A percentile compares a stretch with the other conserved stretches of the same genome.
Conservation (phyloP, 2,888 invertebrate species). For the Cantharis nigra region DNA sequence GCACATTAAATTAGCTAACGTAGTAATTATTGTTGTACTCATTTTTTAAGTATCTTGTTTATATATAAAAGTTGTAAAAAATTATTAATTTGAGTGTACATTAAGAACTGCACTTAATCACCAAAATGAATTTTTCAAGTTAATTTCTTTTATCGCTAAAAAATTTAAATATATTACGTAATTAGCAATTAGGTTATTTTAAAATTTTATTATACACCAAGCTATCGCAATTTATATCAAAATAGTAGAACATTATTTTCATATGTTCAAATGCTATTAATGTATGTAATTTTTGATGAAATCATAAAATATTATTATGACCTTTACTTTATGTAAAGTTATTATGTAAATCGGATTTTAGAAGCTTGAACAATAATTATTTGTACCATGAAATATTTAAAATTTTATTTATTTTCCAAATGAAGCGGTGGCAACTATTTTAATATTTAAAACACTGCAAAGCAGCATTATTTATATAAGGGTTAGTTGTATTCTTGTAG, state of each 20-base stretch:
- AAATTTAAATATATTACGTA: neutral
- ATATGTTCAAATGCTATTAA: neutral
- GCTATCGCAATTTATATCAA: neutral
- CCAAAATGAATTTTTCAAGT: neutral
- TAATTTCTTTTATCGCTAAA: neutral
- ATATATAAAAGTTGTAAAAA: neutral
- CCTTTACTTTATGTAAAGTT: neutral
- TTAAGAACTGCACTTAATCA: neutral
- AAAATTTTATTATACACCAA: neutral
- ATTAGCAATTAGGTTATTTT: neutral
- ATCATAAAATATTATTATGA: neutral
- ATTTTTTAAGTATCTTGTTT: neutral
- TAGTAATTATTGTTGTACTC: neutral
- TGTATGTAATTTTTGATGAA: neutral
- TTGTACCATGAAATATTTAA: neutral
- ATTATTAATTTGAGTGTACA: neutral
- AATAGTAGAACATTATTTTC: neutral
- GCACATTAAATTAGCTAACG: too few species aligned
- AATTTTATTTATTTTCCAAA: too few species aligned
- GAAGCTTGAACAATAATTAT: neutral
- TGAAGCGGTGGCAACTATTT: too few species aligned
- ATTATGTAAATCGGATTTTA: neutral
- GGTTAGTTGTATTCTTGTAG: too few species aligned
- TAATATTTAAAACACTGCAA: too few species aligned
- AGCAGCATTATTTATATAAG: too few species aligned